Percentiles rank a stretch among this genome's conserved stretches.
phyloP scores from a whole-genome alignment of 2,888 invertebrate species.

The Microctonus brassicae region DNA sequence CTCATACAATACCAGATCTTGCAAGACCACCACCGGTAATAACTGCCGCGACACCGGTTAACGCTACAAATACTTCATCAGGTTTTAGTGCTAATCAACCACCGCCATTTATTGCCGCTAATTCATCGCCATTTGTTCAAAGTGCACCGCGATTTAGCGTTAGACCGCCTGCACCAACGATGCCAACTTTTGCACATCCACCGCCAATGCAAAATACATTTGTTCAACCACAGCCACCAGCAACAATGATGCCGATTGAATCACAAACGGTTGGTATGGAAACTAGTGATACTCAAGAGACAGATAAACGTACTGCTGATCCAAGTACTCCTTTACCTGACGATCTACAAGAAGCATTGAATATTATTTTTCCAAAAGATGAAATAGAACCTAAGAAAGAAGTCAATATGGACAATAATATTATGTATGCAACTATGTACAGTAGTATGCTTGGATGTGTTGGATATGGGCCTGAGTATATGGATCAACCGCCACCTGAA shows the following conservation, averaged over 20 bases:
- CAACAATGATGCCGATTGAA: constrained; percentile 62
- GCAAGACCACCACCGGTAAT: constrained; percentile 52
- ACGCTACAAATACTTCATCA: neutral
- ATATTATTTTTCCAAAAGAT: constrained; percentile 77
- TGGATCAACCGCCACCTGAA: constrained; percentile 67
- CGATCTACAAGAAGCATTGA: constrained; percentile 78
- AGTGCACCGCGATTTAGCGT: constrained; percentile 47
- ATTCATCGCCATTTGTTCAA: constrained; percentile 56
- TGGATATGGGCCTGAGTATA: constrained; percentile 65
- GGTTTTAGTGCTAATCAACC: constrained; percentile 56
- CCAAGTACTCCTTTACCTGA: constrained; percentile 73
- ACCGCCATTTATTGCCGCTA: constrained; percentile 57
- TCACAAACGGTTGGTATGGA: constrained; percentile 64
- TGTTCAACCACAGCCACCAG: constrained; percentile 56
- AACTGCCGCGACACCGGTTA: constrained; percentile 33
- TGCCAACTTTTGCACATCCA: constrained; percentile 41
- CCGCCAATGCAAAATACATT: constrained; percentile 47
- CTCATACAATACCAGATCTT: constrained; percentile 47
- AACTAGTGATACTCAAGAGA: constrained; percentile 66
- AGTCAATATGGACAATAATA: constrained; percentile 54
- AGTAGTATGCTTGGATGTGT: constrained; percentile 64
- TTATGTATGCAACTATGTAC: constrained; percentile 67
- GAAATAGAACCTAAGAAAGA: constrained; percentile 61
- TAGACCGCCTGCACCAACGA: constrained; percentile 40
- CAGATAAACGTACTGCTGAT: constrained; percentile 64